Evolutionary conservation across 2,888 invertebrate genomes (phyloP), one percentile per base, ranked within the genome.

Genomic region (Leptinotarsa juncta): DNA sequence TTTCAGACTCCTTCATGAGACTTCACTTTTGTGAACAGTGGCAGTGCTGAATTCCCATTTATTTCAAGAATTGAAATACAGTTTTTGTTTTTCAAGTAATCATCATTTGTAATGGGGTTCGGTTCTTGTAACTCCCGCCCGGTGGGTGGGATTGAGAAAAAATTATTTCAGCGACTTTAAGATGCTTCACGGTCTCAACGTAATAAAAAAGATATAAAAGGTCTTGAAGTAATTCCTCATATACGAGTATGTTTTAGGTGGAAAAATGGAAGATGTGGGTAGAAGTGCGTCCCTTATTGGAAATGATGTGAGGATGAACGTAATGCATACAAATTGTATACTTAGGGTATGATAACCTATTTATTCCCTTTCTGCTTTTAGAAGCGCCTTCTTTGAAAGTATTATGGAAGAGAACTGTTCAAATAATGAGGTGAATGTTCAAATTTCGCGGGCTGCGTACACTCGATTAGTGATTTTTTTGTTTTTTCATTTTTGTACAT

Each of bases 271-370:
- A 57, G 20, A 57, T 23, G 23, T 57, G 57, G 57, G 23, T 26
- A 23, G 57, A 23, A 57, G 23, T 57, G 57, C 57, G 20, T 57
- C 20, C 23, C 57, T 0, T 57, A 57, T 57, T 23, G 23, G 20
- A 57, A 57, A 57, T 57, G 20, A 57, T 57, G 57, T 57, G 57
- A 23, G 57, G 57, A 57, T 57, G 57, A 57, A 57, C 20, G 57
- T 57, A 57, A 57, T 57, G 57, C 57, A 57, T 57, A 57, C 20
- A 57, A 57, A 57, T 16, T 57, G 57, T 57, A 57, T 57, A 57
- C 26, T 57, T 57, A 57, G 23, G 14, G 23, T 23, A 12, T 26
- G 57, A 23, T 15, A 57, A 23, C 23, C 15, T 57, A 26, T 57
- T 57, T 4, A 12, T 23, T 12, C 0, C 57, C 3, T 23, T 14